A percentile compares a stretch with the other conserved stretches of the same genome.
These are phyloP conservation scores for Manacus vitellinus DNA, from an alignment of 2,113 vertebrate genomes.

Conservation along the genomic window DNA sequence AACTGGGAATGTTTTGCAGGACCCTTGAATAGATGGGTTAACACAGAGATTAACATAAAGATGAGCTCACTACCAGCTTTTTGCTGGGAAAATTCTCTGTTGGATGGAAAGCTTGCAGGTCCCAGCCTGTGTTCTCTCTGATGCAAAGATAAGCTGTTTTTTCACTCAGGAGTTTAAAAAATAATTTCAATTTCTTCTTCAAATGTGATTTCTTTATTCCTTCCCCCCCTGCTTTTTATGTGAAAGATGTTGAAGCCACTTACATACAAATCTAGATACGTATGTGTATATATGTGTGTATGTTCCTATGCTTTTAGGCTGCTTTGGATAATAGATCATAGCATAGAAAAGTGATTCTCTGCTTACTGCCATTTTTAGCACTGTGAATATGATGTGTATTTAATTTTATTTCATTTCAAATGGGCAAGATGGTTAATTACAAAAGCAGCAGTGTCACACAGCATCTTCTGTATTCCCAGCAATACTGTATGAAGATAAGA, in stretches of 20 bases:
- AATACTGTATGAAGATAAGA: background rate
- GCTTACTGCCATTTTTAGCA: background rate
- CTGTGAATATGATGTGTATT: background rate
- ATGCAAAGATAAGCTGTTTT: background rate
- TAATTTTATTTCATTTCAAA: background rate
- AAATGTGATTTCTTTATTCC: background rate
- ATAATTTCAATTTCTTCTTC: background rate
- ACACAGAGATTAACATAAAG: slow-evolving; percentile 19
- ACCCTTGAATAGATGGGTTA: background rate
- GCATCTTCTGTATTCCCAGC: background rate
- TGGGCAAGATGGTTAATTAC: background rate
- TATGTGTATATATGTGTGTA: background rate
- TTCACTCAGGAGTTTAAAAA: background rate
- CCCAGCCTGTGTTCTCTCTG: slow-evolving; percentile 10
- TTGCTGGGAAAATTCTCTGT: slow-evolving; percentile 14
- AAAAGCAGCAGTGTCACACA: background rate
- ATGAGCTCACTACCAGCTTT: background rate
- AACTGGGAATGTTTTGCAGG: background rate
- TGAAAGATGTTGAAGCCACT: background rate
- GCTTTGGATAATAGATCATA: background rate
- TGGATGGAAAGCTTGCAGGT: slow-evolving; percentile 4
- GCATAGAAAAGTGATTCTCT: background rate
- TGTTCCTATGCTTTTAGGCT: background rate
- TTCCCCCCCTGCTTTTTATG: background rate
- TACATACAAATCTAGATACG: background rate